Percentiles rank a stretch among this genome's conserved stretches.
Conservation (phyloP, 2,888 invertebrate genomes). For the Trissoscelio sp. region DNA sequence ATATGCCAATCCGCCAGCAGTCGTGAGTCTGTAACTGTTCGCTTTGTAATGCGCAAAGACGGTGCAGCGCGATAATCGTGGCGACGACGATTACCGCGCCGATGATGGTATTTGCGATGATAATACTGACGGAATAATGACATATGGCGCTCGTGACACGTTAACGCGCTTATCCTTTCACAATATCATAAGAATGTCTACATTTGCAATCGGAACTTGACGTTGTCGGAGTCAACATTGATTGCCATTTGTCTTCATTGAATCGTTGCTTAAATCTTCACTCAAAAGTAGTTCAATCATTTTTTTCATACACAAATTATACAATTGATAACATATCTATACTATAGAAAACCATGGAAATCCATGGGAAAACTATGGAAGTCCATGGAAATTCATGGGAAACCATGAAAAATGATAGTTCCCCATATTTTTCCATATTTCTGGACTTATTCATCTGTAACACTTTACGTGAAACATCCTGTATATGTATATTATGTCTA, state of each 20-base stretch:
- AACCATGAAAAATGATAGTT: too few relatives aligned
- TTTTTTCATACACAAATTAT: too few relatives aligned
- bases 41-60: conserved; percentile 64
- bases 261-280: neutral
- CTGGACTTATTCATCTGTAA: too few relatives aligned
- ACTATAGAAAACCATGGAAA: too few relatives aligned
- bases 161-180: conserved; percentile 46
- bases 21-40: conserved; percentile 53
- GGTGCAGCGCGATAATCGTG: conserved; percentile 45
- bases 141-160: conserved; percentile 52
- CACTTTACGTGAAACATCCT: too few relatives aligned
- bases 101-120: conserved; percentile 54
- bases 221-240: conserved; percentile 16
- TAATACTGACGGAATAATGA: conserved; percentile 56
- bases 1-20: conserved; percentile 60
- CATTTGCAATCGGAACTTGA: conserved; percentile 31
- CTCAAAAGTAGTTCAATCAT: neutral
- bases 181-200: conserved; percentile 53
- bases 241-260: conserved; percentile 24
- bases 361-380: too few relatives aligned
- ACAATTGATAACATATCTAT: too few relatives aligned
- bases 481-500: too few relatives aligned
- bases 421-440: too few relatives aligned
- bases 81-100: conserved; percentile 40
- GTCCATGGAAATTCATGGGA: too few relatives aligned